Evolutionary conservation across 1,140 invertebrate species (phyloP).

Genomic region (Scaptomyza graminum): DNA sequence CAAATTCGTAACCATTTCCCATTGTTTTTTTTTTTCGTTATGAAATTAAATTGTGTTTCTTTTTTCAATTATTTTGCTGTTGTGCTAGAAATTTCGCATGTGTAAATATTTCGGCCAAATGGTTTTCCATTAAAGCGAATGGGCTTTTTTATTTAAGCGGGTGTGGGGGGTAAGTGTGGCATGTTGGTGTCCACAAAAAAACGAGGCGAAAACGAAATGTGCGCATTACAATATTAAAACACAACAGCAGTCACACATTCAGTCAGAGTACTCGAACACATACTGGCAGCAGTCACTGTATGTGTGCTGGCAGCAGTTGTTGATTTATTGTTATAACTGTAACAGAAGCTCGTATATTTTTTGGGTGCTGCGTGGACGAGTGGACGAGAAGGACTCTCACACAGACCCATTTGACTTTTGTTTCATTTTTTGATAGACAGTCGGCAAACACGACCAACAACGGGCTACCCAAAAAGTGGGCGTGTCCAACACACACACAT

Average conservation of each 20-base stretch:
- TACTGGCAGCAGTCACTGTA: slow-evolving; percentile 51
- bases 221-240: slow-evolving; percentile 80
- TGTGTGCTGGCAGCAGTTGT: slow-evolving; percentile 68
- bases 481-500: slow-evolving; percentile 22
- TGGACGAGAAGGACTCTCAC: slow-evolving; percentile 43
- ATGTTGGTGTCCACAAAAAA: background rate
- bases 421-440: slow-evolving; percentile 79
- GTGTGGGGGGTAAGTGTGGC: too few species aligned
- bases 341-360: slow-evolving; percentile 51
- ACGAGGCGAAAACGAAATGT: slow-evolving; percentile 44
- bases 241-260: slow-evolving; percentile 36
- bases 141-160: background rate
- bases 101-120: slow-evolving; percentile 50
- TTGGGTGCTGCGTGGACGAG: slow-evolving; percentile 44
- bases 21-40: slow-evolving; percentile 7
- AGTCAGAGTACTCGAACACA: slow-evolving; percentile 32
- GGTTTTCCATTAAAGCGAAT: slow-evolving; percentile 68
- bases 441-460: slow-evolving; percentile 58
- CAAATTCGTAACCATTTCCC: slow-evolving; percentile 10
- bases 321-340: slow-evolving; percentile 82
- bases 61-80: slow-evolving; percentile 20
- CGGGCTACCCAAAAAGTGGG: slow-evolving; percentile 20
- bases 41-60: background rate
- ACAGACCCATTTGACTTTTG: slow-evolving; percentile 67
- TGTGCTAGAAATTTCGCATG: slow-evolving; percentile 32